Base-by-base conservation (phyloP, 2,113 vertebrate species). In the Morone chrysops region DNA sequence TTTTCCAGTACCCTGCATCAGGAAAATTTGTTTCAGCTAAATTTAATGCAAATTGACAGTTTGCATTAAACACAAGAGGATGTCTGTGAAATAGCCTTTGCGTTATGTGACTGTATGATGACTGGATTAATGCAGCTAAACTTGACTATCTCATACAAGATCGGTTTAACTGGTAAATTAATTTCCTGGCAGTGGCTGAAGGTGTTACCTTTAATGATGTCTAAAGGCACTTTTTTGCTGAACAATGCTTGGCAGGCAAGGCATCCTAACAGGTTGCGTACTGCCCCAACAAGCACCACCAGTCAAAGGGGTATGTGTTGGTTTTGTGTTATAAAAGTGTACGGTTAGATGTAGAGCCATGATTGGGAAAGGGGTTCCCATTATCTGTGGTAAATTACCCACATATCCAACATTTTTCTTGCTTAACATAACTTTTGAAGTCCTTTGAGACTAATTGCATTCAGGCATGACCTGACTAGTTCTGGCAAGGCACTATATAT, bases 121-220 rank as follows among this genome's bases (percentile, higher is more conserved):
- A 71, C 40, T 61, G 57, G 16, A 70, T 18, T 72, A 60, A 63
- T 73, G 50, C 31, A 45, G 45, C 18, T 81, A 22, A 78, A 56
- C 12, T 43, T n/a, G 67, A 59, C 47, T 11, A 22, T 38, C 38
- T 53, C 40, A 10, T 69, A 0, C 14, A 82, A 79, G 9, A 50
- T 67, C 12, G 36, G 8, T 70, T 12, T 70, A 66, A 76, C 54
- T 76, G 47, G 31, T 31, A 6, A 73, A 69, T 76, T 20, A 18
- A 57, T 70, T 62, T 20, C 6, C 47, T 67, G 36, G 43, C 56
- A 65, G 72, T 17, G 31, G 57, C 56, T 79, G 45, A n/a, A 75
- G 45, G 66, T 76, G 60, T 71, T 40, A 22, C 14, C 50, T 80
- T 54, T 51, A 56, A 48, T 75, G 60, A 70, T 60, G 72, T 76